Base-by-base conservation (phyloP, 1,140 invertebrate genomes). In the Brachionus rubens region DNA sequence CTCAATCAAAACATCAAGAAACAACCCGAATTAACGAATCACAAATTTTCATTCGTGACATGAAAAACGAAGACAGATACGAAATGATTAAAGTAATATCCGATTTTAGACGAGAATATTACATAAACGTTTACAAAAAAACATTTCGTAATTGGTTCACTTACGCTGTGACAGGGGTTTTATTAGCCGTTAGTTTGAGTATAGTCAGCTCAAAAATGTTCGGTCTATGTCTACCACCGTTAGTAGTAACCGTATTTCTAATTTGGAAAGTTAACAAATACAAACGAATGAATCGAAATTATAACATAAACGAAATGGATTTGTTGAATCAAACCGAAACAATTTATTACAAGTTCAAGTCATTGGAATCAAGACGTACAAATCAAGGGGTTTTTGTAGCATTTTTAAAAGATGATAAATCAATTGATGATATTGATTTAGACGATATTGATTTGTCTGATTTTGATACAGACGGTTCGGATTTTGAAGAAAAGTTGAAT, bases 271-370 rank as follows among this genome's bases (percentile, higher is more conserved):
- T 72, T 9, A 72, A 54, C 16, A 48, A 21, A 40, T 72, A 72
- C 68, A 72, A 72, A 41, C 24, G 24, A 33, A 10, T 28, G 3
- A 72, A 54, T 19, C 43, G n/a, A 30, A 50, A 72, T 19, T 72
- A 26, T 19, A 72, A 72, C 68, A 41, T 72, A n/a, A 72, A 72
- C n/a, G 68, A 72, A 50, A 72, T 72, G n/a, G 50, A 50, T 40
- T 33, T 72, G 0, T 16, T 72, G 9, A 72, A 48, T 19, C 68
- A 72, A 54, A 72, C 28, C 9, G 68, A 72, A 16, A 72, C 46
- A 2, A 40, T 54, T 3, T 72, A 72, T 54, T 72, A 50, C n/a
- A 72, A 54, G 33, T 72, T 50, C 12, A 50, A 48, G 28, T 50
- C 46, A n/a, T 21, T 28, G 14, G 68, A 72, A 12, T 24, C 7